Conservation (phyloP, 2,888 invertebrate genomes). For the Beris morrisii region DNA sequence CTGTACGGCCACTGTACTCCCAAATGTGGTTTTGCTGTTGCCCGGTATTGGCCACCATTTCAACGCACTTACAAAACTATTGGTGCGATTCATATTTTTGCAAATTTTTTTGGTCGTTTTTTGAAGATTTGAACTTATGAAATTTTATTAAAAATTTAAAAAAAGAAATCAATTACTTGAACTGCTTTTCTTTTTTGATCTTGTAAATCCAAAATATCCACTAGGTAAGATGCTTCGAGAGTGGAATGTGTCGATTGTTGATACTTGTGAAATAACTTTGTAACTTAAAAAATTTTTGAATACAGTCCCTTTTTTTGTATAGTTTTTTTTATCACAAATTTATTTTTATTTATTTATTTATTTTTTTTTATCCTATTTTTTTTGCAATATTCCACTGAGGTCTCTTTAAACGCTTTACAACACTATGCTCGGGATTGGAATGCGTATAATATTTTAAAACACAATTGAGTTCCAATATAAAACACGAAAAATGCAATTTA, state of each 20-base stretch:
- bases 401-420: no score
- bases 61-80: slow-evolving; percentile 54
- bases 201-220: background rate
- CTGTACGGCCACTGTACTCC: slow-evolving; percentile 70
- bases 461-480: no score
- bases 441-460: no score
- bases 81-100: slow-evolving; percentile 52
- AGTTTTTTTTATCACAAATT: no score
- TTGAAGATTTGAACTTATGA: slow-evolving; percentile 15
- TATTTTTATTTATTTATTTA: no score
- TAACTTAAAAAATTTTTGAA: no score
- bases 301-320: no score
- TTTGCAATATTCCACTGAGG: no score
- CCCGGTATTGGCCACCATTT: slow-evolving; percentile 52
- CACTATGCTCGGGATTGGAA: no score
- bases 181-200: slow-evolving; percentile 8
- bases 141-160: slow-evolving; percentile 13
- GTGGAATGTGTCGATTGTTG: slow-evolving; percentile 4
- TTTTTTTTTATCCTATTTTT: no score
- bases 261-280: no score
- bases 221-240: background rate
- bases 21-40: slow-evolving; percentile 55
- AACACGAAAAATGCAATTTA: no score
- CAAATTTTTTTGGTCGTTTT: slow-evolving; percentile 28
- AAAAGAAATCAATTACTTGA: slow-evolving; percentile 31